Percentiles rank a stretch among this genome's conserved stretches.
Evolutionary conservation across 2,888 invertebrate species (phyloP).

Genomic region (Muschampia staudingeri): DNA sequence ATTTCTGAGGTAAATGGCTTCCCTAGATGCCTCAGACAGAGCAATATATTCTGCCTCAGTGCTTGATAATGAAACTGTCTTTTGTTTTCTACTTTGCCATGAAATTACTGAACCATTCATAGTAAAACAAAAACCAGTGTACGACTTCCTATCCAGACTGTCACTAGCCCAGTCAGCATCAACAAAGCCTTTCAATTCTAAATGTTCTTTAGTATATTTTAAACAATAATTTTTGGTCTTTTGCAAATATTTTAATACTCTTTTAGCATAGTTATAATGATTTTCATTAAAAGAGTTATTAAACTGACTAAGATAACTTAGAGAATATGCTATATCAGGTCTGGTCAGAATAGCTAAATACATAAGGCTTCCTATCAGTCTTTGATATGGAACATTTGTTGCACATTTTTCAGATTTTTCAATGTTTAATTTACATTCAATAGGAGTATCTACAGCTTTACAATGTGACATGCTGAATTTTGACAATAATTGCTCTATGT

Average conservation of each 20-base stretch:
- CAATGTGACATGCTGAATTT: conserved; percentile 7
- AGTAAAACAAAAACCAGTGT: conserved; percentile 28
- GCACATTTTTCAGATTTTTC: conserved; percentile 28
- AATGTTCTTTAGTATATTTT: conserved; percentile 41
- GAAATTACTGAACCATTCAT: conserved; percentile 20
- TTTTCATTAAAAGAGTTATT: conserved; percentile 53
- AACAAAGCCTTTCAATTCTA: background rate
- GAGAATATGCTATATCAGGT: conserved; percentile 59
- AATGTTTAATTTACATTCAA: conserved; percentile 22
- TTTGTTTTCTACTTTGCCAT: conserved; percentile 56
- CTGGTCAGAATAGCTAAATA: conserved; percentile 60
- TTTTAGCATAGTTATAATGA: conserved; percentile 62
- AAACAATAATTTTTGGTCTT: conserved; percentile 56
- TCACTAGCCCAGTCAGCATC: conserved; percentile 37
- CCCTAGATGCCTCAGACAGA: conserved; percentile 10
- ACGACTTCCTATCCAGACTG: conserved; percentile 38
- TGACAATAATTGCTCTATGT: conserved; percentile 9
- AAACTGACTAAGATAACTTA: conserved; percentile 58
- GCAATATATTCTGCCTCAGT: conserved; percentile 45
- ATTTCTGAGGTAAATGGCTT: conserved; percentile 4
- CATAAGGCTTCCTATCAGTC: conserved; percentile 58
- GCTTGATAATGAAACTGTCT: conserved; percentile 46
- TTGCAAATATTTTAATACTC: conserved; percentile 58
- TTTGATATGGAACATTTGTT: conserved; percentile 31
- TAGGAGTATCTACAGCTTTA: conserved; percentile 19